Conservation (phyloP, 2,888 invertebrate genomes). For the Luperina testacea region DNA sequence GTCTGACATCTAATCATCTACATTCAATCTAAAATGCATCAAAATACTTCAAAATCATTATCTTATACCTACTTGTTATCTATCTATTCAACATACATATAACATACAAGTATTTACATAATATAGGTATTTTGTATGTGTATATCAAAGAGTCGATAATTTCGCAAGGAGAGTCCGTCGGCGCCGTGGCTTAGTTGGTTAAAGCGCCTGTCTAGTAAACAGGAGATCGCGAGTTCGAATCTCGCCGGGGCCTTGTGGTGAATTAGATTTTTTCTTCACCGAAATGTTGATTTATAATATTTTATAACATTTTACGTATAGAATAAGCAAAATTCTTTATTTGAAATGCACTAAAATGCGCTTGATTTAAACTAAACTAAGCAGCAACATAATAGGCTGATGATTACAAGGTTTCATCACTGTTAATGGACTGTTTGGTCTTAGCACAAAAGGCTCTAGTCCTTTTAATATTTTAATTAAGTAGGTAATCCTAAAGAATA, state of each 20-base stretch:
- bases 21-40: not conserved
- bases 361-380: not conserved
- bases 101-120: not conserved
- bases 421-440: too few species aligned
- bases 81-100: not conserved
- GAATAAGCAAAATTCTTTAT: not conserved
- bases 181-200: conserved; percentile 89
- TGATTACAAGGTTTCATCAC: too few species aligned
- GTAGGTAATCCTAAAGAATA: not conserved
- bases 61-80: conserved; percentile 7
- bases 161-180: conserved; percentile 23
- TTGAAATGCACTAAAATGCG: not conserved
- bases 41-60: not conserved
- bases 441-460: too few species aligned
- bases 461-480: not conserved
- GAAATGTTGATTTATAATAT: not conserved
- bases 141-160: conserved; percentile 21
- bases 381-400: not conserved
- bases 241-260: conserved; percentile 84
- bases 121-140: not conserved
- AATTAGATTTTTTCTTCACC: not conserved
- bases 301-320: not conserved
- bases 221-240: conserved; percentile 89
- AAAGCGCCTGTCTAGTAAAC: conserved; percentile 90
- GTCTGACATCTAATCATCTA: not conserved